Percentiles rank a stretch among this genome's conserved stretches.
phyloP scores from a whole-genome alignment of 2,797 vertebrate species.

The Spatula clypeata region DNA sequence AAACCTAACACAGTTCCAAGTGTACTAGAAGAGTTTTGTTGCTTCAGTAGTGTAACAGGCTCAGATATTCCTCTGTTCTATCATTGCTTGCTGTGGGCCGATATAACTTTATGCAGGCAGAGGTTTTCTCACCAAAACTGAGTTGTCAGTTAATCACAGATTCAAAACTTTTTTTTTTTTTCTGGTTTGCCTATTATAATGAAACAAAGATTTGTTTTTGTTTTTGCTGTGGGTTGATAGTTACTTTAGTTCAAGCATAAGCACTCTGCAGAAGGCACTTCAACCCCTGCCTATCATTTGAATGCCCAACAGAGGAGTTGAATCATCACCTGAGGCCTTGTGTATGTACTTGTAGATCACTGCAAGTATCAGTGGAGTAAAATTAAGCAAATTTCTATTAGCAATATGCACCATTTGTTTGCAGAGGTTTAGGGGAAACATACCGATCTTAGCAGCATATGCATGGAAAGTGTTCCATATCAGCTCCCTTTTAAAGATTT shows the following conservation, averaged over 20 bases:
- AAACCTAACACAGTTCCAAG: neutral
- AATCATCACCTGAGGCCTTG: neutral
- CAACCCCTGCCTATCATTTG: neutral
- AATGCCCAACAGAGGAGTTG: neutral
- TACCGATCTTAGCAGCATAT: neutral
- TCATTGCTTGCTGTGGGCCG: neutral
- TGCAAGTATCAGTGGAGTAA: neutral
- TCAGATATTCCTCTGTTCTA: neutral
- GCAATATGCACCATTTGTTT: neutral
- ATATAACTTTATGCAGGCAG: rapidly evolving
- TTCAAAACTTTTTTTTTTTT: rapidly evolving
- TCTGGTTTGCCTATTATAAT: neutral
- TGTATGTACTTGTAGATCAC: neutral
- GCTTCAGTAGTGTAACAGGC: neutral
- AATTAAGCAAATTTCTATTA: neutral
- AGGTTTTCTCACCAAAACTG: neutral
- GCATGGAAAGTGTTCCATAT: neutral
- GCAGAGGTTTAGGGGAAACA: neutral
- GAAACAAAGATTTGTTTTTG: neutral
- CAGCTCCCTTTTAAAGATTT: neutral
- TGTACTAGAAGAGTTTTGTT: neutral
- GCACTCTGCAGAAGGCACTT: neutral
- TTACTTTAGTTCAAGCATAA: rapidly evolving
- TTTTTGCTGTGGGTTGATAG: neutral
- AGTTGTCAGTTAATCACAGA: neutral